Percentiles rank a stretch among this genome's conserved stretches.
These are phyloP conservation scores for Trissolcus basalis DNA, from an alignment of 1,140 invertebrate genomes.

Conservation along the genomic window DNA sequence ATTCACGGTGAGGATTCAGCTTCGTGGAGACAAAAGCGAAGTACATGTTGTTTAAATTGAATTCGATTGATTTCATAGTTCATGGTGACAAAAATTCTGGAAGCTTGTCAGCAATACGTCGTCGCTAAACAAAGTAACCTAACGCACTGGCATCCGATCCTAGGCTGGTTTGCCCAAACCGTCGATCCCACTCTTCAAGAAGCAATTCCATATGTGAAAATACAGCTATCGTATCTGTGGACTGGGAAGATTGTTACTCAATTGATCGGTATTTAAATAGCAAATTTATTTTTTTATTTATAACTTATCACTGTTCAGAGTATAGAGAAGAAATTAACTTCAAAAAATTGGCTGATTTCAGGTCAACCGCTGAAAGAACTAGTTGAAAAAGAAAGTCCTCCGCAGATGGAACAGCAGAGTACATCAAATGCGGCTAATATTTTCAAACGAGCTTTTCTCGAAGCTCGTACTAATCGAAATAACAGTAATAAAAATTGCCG, in stretches of 20 bases:
- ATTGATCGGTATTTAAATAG: conserved; percentile 69
- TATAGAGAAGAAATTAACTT: too few species aligned
- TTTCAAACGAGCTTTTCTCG: conserved; percentile 75
- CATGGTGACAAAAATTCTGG: conserved; percentile 86
- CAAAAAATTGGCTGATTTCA: conserved; percentile 44
- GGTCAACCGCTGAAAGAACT: conserved; percentile 76
- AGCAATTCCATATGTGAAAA: conserved; percentile 86
- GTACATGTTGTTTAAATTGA: neutral
- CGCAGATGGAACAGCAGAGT: conserved; percentile 67
- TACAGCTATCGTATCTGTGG: conserved; percentile 92
- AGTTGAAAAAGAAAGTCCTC: conserved; percentile 72
- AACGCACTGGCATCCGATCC: conserved; percentile 97
- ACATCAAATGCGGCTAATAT: conserved; percentile 73
- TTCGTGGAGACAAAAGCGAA: conserved; percentile 62
- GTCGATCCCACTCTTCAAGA: conserved; percentile 90
- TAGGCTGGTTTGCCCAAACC: conserved; percentile 96
- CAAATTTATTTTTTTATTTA: too few species aligned
- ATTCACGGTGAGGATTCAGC: conserved; percentile 79
- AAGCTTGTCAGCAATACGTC: conserved; percentile 90
- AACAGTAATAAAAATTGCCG: conserved; percentile 80
- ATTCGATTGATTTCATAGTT: conserved; percentile 75
- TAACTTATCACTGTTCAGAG: too few species aligned
- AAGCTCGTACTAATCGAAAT: conserved; percentile 77
- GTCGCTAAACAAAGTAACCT: conserved; percentile 90
- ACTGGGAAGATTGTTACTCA: conserved; percentile 80